A percentile compares a stretch with the other conserved stretches of the same genome.
Evolutionary conservation across 2,888 invertebrate genomes (phyloP).

Genomic region (Watsonalla cultraria): DNA sequence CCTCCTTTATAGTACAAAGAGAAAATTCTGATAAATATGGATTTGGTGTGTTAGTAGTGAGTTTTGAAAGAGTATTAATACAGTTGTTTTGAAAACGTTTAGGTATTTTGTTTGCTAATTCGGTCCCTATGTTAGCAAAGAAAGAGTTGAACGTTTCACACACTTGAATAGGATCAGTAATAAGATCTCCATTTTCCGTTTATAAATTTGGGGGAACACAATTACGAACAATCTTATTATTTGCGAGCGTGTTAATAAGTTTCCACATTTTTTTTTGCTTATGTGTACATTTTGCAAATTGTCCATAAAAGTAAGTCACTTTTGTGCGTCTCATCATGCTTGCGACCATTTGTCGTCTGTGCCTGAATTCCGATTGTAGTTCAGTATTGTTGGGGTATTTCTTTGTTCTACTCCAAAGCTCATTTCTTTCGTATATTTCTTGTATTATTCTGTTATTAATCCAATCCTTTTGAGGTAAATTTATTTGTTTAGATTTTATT

Average conservation of each 20-base stretch:
- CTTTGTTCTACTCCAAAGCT: conserved; percentile 8
- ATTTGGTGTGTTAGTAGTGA: background rate
- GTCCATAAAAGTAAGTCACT: background rate
- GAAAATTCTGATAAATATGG: background rate
- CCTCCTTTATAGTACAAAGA: background rate
- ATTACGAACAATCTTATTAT: conserved; percentile 8
- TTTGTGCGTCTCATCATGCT: background rate
- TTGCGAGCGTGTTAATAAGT: conserved; percentile 2
- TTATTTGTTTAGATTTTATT: conserved; percentile 3
- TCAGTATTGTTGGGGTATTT: conserved; percentile 7
- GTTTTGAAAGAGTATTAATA: no score
- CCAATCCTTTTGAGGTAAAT: conserved; percentile 12
- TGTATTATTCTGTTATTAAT: conserved; percentile 14
- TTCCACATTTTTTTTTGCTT: background rate
- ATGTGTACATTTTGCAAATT: background rate
- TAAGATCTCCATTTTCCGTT: background rate
- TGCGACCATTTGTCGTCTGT: background rate
- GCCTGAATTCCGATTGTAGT: background rate
- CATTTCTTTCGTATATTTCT: conserved; percentile 11
- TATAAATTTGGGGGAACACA: conserved; percentile 8
- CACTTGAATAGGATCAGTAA: conserved; percentile 8
- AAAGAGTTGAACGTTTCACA: conserved; percentile 14
- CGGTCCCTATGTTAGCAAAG: conserved; percentile 9
- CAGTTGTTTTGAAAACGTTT: conserved; percentile 3
- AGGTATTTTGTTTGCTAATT: conserved; percentile 11